Evolutionary conservation across 2,113 vertebrate species (phyloP), one percentile per base, ranked within the genome.

Genomic region (Barnardius zonarius): DNA sequence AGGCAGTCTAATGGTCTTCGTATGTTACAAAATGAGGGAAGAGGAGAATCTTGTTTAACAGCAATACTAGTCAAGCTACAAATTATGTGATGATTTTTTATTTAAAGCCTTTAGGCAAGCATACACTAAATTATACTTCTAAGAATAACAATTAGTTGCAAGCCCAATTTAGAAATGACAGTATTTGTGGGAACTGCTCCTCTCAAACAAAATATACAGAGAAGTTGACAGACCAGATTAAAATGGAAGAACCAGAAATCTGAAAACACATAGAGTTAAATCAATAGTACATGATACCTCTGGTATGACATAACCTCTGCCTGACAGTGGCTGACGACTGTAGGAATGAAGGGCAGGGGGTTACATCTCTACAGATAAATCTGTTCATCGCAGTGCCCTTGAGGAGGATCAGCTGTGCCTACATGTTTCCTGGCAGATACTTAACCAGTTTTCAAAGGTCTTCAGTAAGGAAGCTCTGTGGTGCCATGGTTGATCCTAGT

Each of bases 321-420:
- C 63, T 81, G 41, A 51, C 39, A 68, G 1, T 69, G 49, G 10
- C 33, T 83, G 20, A 23, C 19, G 48, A 11, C 3, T 69, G 23
- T 84, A 59, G 35, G 81, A 74, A 13, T 41, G 35, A 80, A 66
- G 30, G 67, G 6, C 3, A 9, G 10, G 19, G 14, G 10, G 3
- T 3, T 59, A 19, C 37, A 28, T 70, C 11, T n/a, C 22, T n/a
- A 13, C 31, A 22, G 51, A 37, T 83, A 0, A 0, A 1, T 25
- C 82, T 92, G 35, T 88, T 20, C 9, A 7, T 28, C 2, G 1
- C 35, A n/a, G 16, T 62, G 69, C 10, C 13, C 19, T 75, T 83
- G 35, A 74, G 22, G 30, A 87, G 33, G 20, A 67, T 31, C 33
- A 43, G 5, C 30, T 87, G 17, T 72, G 51, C 33, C n/a, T 15